Evolutionary conservation across 2,888 invertebrate species (phyloP), one percentile per base, ranked within the genome.

Genomic region (Euplagia quadripunctaria): DNA sequence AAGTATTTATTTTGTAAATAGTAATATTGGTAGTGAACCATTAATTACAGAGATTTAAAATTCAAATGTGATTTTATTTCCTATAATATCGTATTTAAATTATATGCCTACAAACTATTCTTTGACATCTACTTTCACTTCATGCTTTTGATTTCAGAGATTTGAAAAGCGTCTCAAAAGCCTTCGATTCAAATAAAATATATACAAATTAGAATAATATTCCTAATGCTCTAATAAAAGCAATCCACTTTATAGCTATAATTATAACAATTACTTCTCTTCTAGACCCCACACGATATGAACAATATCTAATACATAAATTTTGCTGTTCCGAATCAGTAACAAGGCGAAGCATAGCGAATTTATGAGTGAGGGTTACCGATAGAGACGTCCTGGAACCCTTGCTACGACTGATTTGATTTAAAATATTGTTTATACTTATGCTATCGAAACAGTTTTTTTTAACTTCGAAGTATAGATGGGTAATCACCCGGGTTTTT

Each of bases 1-100:
- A 95, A 92, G 91, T 90, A 89, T 92, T 94, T 89, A 91, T 92
- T 93, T 90, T 96, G 95, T 96, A 95, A 92, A 96, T 95, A 94
- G 83, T 85, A 87, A 80, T 85, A 86, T 82, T 89, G 88, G 87
- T 89, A 93, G 91, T 86, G 80, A 84, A 89, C 88, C 86, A 93
- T 88, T 89, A 91, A 91, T 83, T 84, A 84, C 82, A 84, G 76
- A 84, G 75, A 86, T 88, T 81, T 88, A 86, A 87, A 86, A 84
- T 81, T 82, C 80, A 70, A 73, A 61, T 49, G 49, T 70, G 31
- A 70, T 76, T 86, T 82, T 80, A 80, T 85, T 83, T 74, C n/a
- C 51, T 70, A 12, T 46, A 16, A 11, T 42, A 31, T 52, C 9
- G 8, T 41, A 11, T 31, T 4, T 67, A 1, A 52, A 16, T 17